Conservation (phyloP, 2,888 invertebrate species). For the Drosophila sordidula region DNA sequence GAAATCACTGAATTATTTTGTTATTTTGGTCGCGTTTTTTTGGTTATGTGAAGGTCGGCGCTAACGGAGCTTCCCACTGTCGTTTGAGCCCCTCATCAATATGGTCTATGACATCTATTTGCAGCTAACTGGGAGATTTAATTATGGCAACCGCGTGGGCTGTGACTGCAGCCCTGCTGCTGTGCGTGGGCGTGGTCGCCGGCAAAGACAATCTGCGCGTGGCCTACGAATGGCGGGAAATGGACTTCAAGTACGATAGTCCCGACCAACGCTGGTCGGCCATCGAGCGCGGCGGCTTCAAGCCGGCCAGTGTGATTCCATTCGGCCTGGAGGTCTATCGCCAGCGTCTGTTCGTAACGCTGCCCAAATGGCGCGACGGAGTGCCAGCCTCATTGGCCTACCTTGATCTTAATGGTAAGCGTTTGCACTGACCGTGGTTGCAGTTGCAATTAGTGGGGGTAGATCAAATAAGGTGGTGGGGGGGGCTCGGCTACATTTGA, state of each 20-base stretch:
- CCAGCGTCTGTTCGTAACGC: conserved; percentile 89
- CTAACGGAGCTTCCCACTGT: conserved; percentile 3
- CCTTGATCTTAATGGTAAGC: conserved; percentile 89
- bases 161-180: conserved; percentile 32
- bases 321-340: conserved; percentile 90
- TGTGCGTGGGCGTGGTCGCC: conserved; percentile 44
- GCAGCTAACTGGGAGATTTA: conserved; percentile 16
- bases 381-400: conserved; percentile 91
- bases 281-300: conserved; percentile 87
- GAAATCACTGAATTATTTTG: no score
- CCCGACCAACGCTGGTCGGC: conserved; percentile 87
- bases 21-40: conserved; percentile 31
- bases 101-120: conserved; percentile 16
- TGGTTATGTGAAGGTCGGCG: conserved; percentile 56
- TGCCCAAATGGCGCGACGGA: conserved; percentile 91
- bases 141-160: conserved; percentile 45
- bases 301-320: conserved; percentile 90
- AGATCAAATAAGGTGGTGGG: neutral
- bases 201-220: conserved; percentile 89
- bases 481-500: conserved; percentile 19
- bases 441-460: conserved; percentile 11
- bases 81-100: neutral
- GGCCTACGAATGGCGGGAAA: conserved; percentile 90
- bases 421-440: conserved; percentile 10
- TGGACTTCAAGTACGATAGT: conserved; percentile 89